Evolutionary conservation across 2,113 vertebrate genomes (phyloP), one percentile per base, ranked within the genome.

Genomic region (Ceyx margarethae): DNA sequence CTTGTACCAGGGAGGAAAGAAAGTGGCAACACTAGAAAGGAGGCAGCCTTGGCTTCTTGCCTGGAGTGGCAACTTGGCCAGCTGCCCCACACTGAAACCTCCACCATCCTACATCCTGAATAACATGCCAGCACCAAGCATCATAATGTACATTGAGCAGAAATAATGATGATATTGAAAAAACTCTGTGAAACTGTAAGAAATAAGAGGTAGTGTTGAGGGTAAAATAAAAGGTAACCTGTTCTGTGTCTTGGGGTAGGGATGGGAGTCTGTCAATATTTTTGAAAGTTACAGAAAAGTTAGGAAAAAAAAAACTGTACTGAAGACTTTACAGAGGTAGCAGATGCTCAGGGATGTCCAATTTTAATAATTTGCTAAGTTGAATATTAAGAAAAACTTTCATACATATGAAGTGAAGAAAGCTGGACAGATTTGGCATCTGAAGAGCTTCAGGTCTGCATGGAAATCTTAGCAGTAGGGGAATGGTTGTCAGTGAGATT

Each of bases 11-110:
- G 14, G 68, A 91, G 10, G n/a, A 90, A 78, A 91, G 82, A 89
- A 93, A 82, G 79, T 60, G 73, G 87, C 20, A 87, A 87, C 51
- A 82, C 18, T 65, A 75, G 33, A 87, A 91, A 81, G 73, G 91
- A 71, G 80, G 83, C 22, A 79, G 57, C 22, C 25, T 95, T 94
- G 93, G 93, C 82, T 83, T 72, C 37, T 69, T 72, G 84, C 94
- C 93, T 94, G 69, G 85, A 93, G 48, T 5, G 1, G 29, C 68
- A 69, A 81, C 53, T 91, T 95, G 92, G 73, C 90, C 80, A 86
- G 57, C 61, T 93, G 77, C 73, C 74, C 58, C 60, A 54, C 5
- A 15, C 3, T 4, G 87, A 64, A 90, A 65, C 66, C n/a, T 83
- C 88, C 91, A 57, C 53, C 58, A 72, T 68, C 69, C 53, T 42